Conservation (phyloP, 2,888 invertebrate species). For the Xestia sexstrigata region DNA sequence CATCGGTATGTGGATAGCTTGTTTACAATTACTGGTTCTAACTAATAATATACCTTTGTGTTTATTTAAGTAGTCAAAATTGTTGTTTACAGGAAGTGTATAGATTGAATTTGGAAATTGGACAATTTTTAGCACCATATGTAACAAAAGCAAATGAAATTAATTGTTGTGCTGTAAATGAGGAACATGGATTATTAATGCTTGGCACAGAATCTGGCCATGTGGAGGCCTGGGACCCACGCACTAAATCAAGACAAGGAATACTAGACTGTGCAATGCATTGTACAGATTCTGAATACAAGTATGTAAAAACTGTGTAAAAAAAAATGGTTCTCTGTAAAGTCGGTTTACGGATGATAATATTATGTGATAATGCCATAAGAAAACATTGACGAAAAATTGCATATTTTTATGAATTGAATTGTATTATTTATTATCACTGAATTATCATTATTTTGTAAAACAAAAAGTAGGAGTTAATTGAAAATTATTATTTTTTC, state of each 20-base stretch:
- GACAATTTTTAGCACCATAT: constrained; percentile 97
- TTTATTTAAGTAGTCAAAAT: constrained; percentile 5
- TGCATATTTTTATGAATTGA: too few species aligned
- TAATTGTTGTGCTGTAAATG: constrained; percentile 96
- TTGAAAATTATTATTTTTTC: too few species aligned
- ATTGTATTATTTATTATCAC: too few species aligned
- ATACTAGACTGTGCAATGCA: constrained; percentile 95
- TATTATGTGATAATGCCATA: too few species aligned
- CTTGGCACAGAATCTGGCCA: constrained; percentile 97
- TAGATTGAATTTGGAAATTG: constrained; percentile 98
- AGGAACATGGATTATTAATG: constrained; percentile 96
- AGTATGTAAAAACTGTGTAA: constrained; percentile 68
- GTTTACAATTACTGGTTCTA: constrained; percentile 1
- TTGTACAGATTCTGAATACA: constrained; percentile 89
- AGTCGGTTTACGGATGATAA: too few species aligned
- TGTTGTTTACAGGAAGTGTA: constrained; percentile 94
- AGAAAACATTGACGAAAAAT: too few species aligned
- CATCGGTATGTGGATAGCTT: constrained; percentile 90
- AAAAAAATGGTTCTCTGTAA: too few species aligned
- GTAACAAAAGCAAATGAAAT: constrained; percentile 93
- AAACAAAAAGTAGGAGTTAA: too few species aligned
- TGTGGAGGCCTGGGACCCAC: constrained; percentile 99
- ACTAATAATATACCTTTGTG: background rate
- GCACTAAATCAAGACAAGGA: constrained; percentile 94
- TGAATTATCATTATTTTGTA: too few species aligned